phyloP scores from a whole-genome alignment of 2,113 vertebrate species.

The Hydrochoerus hydrochaeris region DNA sequence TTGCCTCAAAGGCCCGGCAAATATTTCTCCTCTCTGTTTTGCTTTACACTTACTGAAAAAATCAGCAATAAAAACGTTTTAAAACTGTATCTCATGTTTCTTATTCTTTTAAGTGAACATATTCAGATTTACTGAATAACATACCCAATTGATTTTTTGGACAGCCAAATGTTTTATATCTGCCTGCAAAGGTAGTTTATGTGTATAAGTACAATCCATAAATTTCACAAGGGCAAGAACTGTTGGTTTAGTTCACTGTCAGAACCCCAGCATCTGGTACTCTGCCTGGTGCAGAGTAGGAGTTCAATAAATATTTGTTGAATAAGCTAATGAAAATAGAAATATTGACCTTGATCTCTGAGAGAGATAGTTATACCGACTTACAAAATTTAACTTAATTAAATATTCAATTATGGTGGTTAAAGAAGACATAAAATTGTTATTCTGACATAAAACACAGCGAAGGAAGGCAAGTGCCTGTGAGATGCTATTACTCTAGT shows the following conservation, averaged over 20 bases:
- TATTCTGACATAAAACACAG: constrained; percentile 30
- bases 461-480: neutral
- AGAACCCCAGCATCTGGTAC: neutral
- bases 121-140: constrained; percentile 20
- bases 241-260: constrained; percentile 16
- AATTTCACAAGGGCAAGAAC: constrained; percentile 5
- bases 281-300: neutral
- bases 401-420: constrained; percentile 40
- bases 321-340: constrained; percentile 46
- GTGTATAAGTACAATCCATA: neutral
- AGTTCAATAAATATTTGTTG: constrained; percentile 35
- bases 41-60: constrained; percentile 40
- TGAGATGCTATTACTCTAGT: neutral
- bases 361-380: constrained; percentile 18
- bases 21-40: constrained; percentile 48
- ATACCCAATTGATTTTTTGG: constrained; percentile 31
- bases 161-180: constrained; percentile 48
- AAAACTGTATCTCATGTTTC: neutral
- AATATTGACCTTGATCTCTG: constrained; percentile 34
- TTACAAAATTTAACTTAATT: constrained; percentile 38
- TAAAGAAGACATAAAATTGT: constrained; percentile 39
- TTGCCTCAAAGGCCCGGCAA: neutral
- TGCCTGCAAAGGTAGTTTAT: constrained; percentile 1
- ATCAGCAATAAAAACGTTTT: neutral
- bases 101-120: constrained; percentile 26